These are phyloP conservation scores for Gortyna flavago DNA, from an alignment of 2,888 invertebrate species.

Conservation along the genomic window DNA sequence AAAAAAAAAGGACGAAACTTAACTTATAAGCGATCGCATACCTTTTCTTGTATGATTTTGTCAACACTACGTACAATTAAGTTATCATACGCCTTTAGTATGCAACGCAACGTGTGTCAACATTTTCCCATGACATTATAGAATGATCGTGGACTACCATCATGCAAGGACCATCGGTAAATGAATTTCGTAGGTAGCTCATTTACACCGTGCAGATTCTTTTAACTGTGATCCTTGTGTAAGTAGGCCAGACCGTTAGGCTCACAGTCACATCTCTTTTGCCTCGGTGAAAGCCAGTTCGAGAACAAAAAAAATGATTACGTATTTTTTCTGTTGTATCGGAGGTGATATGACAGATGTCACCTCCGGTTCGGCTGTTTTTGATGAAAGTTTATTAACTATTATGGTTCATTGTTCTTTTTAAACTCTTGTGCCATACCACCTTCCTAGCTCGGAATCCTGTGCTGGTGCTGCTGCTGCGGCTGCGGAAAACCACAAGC, in stretches of 20 bases:
- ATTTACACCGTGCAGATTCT: constrained; percentile 42
- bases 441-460: background rate
- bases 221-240: constrained; percentile 66
- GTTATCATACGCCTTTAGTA: background rate
- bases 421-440: background rate
- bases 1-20: background rate
- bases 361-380: too few relatives aligned
- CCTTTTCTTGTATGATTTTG: background rate
- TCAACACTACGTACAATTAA: background rate
- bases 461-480: background rate
- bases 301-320: constrained; percentile 36
- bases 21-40: too few relatives aligned
- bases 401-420: too few relatives aligned
- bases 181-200: constrained; percentile 45
- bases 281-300: constrained; percentile 61
- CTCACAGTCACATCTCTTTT: constrained; percentile 62
- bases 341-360: too few relatives aligned
- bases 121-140: background rate
- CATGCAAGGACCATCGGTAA: constrained; percentile 49
- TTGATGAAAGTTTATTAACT: too few relatives aligned
- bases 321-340: too few relatives aligned
- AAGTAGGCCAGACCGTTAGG: constrained; percentile 70
- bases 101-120: background rate
- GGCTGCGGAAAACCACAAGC: background rate
- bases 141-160: constrained; percentile 18